Base-by-base conservation (phyloP, 2,888 invertebrate genomes). In the Parnassius glacialis region DNA sequence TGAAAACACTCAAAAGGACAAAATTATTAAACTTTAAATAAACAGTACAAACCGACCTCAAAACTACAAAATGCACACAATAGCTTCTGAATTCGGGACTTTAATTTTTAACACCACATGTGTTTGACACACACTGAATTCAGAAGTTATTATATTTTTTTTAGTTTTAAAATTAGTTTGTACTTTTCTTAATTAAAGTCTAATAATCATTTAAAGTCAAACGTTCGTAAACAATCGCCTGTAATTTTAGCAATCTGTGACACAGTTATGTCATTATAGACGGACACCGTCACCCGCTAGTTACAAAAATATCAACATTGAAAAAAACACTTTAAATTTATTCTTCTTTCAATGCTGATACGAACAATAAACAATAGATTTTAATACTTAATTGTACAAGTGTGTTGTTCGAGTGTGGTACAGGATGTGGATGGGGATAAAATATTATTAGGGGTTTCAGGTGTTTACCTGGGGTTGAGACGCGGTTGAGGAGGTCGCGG, bases 381-480 rank as follows among this genome's bases (percentile, higher is more conserved):
- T 51, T 52, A 61, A 41, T 54, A 54, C 12, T 1, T 51, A 58
- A 51, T 58, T 64, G 34, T 42, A 20, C 3, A 10, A 10, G 34
- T 42, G 70, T 73, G 72, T 70, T 62, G 66, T 62, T 64, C 67
- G 66, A 57, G 68, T 60, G 57, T 65, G 65, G 47, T 57, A 55
- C 20, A 60, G 68, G 61, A 61, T 67, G 57, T 71, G 69, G 65
- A 64, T 67, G 61, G 65, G 69, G 62, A 62, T 66, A 67, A 62
- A 66, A 64, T 60, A 63, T 64, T 71, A 61, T 61, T 61, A 57
- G 50, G 62, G 64, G 57, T 65, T 59, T 70, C 43, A 70, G 77
- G 59, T 83, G 83, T 87, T 89, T 90, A 90, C 90, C 90, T 90
- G 89, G 73, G 75, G 74, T 73, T 76, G 70, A 70, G 77, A 61